Percentiles rank a stretch among this genome's conserved stretches.
phyloP scores from a whole-genome alignment of 1,140 invertebrate genomes.

The Eulimnadia texana region DNA sequence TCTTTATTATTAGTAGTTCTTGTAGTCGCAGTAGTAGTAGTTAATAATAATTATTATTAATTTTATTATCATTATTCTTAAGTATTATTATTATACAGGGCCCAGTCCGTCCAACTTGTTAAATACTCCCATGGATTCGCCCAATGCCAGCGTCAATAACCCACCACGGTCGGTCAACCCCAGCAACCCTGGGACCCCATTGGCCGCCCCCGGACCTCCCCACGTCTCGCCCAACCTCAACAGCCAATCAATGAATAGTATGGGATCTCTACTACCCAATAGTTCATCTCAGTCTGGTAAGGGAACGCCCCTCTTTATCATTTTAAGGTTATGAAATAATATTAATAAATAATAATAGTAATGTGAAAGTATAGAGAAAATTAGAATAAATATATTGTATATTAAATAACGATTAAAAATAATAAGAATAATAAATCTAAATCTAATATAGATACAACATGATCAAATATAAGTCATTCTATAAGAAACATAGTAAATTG shows the following conservation, averaged over 20 bases:
- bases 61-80: too few relatives aligned
- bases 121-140: conserved; percentile 27
- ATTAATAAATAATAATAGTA: not conserved
- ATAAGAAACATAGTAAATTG: too few relatives aligned
- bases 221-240: conserved; percentile 26
- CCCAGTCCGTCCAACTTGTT: conserved; percentile 38
- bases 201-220: conserved; percentile 34
- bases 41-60: too few relatives aligned
- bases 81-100: too few relatives aligned
- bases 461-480: too few relatives aligned
- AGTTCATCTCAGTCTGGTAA: conserved; percentile 23
- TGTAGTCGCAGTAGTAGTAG: too few relatives aligned
- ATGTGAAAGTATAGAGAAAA: not conserved
- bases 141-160: conserved; percentile 28
- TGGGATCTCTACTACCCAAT: conserved; percentile 24
- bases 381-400: too few relatives aligned
- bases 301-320: conserved; percentile 26
- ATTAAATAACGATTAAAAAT: too few relatives aligned
- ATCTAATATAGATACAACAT: too few relatives aligned
- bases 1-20: too few relatives aligned
- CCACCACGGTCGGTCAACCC: conserved; percentile 33
- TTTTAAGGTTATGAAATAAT: too few relatives aligned
- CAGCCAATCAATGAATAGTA: conserved; percentile 29
- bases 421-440: too few relatives aligned
- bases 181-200: conserved; percentile 54